A percentile compares a stretch with the other conserved stretches of the same genome.
Evolutionary conservation across 2,113 vertebrate genomes (phyloP).

Genomic region (Percopsis transmontana): DNA sequence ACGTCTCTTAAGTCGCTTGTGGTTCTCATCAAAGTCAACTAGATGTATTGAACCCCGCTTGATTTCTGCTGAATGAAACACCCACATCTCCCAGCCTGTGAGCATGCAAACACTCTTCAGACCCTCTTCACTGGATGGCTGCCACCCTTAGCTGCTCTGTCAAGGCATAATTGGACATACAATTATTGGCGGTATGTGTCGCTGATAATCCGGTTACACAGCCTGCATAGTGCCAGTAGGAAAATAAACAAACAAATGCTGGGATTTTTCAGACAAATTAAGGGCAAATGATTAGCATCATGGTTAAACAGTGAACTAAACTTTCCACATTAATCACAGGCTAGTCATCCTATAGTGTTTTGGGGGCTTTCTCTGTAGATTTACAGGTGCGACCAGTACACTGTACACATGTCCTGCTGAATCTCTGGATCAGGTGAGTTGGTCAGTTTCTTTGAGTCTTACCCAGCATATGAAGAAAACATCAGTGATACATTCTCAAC

Average conservation of each 20-base stretch:
- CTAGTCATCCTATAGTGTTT: too few species aligned
- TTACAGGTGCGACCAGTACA: too few species aligned
- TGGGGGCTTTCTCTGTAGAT: too few species aligned
- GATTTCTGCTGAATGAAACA: slow-evolving; percentile 33
- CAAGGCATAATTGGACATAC: slow-evolving; percentile 31
- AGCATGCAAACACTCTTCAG: neutral
- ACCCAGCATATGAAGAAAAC: too few species aligned
- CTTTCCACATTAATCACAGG: neutral
- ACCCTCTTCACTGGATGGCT: slow-evolving; percentile 10
- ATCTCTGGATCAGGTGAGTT: too few species aligned
- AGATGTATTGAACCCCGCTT: slow-evolving; percentile 37
- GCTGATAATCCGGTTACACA: slow-evolving; percentile 37
- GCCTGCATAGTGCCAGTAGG: slow-evolving; percentile 10
- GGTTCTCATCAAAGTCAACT: slow-evolving; percentile 68
- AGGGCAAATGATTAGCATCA: neutral
- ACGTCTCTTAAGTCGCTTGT: slow-evolving; percentile 56
- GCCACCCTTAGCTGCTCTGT: neutral
- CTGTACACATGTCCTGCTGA: too few species aligned
- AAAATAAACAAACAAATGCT: slow-evolving; percentile 34
- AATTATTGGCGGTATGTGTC: slow-evolving; percentile 35
- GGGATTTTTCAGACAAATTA: slow-evolving; percentile 27
- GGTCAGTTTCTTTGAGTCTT: too few species aligned
- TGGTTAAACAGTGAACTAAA: slow-evolving; percentile 7
- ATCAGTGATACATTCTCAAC: too few species aligned
- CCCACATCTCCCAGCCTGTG: slow-evolving; percentile 1